These are phyloP conservation scores for Meloidogyne hapla DNA, from an alignment of 1,140 invertebrate species.

Conservation along the genomic window DNA sequence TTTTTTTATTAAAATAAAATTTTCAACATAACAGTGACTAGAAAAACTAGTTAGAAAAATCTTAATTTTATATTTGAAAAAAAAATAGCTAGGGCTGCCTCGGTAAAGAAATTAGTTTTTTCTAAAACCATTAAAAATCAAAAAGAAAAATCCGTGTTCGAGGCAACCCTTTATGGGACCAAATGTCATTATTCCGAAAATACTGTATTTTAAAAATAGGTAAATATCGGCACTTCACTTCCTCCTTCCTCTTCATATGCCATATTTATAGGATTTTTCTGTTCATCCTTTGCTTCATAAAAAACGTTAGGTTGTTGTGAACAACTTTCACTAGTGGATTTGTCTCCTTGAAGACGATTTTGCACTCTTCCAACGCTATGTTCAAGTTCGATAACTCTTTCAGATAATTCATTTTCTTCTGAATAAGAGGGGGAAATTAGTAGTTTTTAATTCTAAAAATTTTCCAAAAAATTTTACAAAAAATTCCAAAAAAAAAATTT, in stretches of 20 bases:
- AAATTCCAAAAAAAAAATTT: background rate
- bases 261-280: background rate
- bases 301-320: background rate
- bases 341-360: background rate
- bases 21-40: background rate
- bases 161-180: no score
- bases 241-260: background rate
- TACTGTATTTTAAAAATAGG: background rate
- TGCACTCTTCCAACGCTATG: conserved; percentile 30
- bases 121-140: no score
- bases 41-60: no score
- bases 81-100: no score
- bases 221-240: background rate
- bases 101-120: no score
- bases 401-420: conserved; percentile 41
- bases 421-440: conserved; percentile 11
- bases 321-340: background rate
- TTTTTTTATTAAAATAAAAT: background rate
- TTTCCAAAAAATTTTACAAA: no score
- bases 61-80: no score
- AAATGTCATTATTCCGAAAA: no score
- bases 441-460: no score
- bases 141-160: no score
- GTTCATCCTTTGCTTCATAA: background rate
- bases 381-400: conserved; percentile 36